Evolutionary conservation across 1,140 invertebrate species (phyloP), one percentile per base, ranked within the genome.

Genomic region (Papilio dardanus): DNA sequence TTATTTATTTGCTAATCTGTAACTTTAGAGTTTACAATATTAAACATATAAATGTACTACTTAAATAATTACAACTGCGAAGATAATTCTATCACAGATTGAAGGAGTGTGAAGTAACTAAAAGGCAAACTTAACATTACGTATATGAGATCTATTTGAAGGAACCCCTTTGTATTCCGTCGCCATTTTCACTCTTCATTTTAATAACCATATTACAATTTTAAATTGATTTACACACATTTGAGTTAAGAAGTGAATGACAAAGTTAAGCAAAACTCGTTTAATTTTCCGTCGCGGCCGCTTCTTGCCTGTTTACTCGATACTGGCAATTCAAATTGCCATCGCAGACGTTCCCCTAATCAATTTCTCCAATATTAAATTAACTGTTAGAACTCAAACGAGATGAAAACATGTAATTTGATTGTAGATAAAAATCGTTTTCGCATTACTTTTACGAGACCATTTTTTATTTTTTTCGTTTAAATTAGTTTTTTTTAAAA

Each of bases 361-460:
- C 54, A 62, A 62, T 62, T 62, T 28, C 54, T 62, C 10, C 54
- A 28, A 62, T 62, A 62, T 62, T 62, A 62, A 62, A 62, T 62
- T 62, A 62, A 62, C 21, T 14, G 54, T 62, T 62, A 62, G 24
- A 62, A 62, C 54, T 62, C 10, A 24, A 62, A 62, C 21, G 54
- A 62, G 54, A 28, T 62, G 54, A 62, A 62, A 28, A 62, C 54
- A 62, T 62, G 54, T 24, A 54, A 54, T 62, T 16, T 28, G 12
- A 62, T 28, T 62, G 54, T 62, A 28, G 54, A 62, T 28, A 62
- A 30, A 62, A 30, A 62, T 16, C 10, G 2, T 54, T 54, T 54
- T 14, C 54, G 12, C 0, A 8, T 14, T 62, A 46, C n/a, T 46
- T 46, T 46, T 6, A 46, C 16, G 42, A n/a, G n/a, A n/a, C n/a